Evolutionary conservation across 2,888 invertebrate genomes (phyloP), one percentile per base, ranked within the genome.

Genomic region (Acrobasis suavella): DNA sequence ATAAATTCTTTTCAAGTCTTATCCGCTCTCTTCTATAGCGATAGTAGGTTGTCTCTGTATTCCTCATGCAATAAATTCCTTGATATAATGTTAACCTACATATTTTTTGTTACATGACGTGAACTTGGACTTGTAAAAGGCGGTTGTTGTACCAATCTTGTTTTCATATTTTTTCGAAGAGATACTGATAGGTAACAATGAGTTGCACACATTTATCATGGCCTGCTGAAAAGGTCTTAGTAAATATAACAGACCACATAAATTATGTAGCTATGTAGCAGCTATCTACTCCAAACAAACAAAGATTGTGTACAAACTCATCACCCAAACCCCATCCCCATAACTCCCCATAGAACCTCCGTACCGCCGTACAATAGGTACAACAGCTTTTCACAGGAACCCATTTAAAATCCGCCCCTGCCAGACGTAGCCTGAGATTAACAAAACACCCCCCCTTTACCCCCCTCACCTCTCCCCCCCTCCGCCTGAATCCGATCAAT

Each of bases 341-440:
- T 32, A 42, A 46, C 56, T 56, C 12, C 56, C 56, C 42, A 42
- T 22, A 17, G 8, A 39, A 39, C 17, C 14, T 17, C 22, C 42
- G 56, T 56, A 56, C 56, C 46, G 39, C 50, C 49, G 56, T 39
- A 39, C 58, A 51, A 46, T 61, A 65, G 54, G 61, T 58, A 65
- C 58, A 58, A 61, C 58, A 50, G 62, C 60, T 50, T 65, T 65
- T 64, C 70, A 68, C 74, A 75, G 78, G 81, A 83, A 78, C 77
- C 77, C 76, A 74, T 81, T 82, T 76, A 73, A 80, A 76, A 74
- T 79, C 80, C 85, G 80, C 85, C 85, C 84, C 77, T 67, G 69
- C 73, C 82, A 87, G 86, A 88, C 86, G 85, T 75, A 69, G 64
- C 66, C 71, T 73, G 80, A 89, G 89, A 89, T 89, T 89, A 89